phyloP scores from a whole-genome alignment of 2,113 vertebrate genomes.

The Himantopus leucocephalus region DNA sequence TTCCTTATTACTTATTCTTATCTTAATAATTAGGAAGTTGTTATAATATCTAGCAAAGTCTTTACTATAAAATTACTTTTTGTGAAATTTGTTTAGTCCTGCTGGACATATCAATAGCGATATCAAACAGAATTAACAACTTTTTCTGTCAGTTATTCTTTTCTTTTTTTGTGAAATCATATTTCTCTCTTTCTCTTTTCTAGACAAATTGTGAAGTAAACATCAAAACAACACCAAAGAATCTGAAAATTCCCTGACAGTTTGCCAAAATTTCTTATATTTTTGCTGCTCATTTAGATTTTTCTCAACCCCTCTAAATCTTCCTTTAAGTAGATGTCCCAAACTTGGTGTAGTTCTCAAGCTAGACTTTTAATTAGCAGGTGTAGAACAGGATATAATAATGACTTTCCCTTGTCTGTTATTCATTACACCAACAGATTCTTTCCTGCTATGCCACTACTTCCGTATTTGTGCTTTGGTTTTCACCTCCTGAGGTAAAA shows the following conservation, averaged over 20 bases:
- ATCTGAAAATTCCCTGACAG: not conserved
- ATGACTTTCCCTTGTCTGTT: not conserved
- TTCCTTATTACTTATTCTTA: not conserved
- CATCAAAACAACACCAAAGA: not conserved
- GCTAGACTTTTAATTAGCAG: not conserved
- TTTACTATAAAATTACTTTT: not conserved
- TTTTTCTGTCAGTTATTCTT: not conserved
- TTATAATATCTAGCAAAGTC: not conserved
- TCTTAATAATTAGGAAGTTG: not conserved
- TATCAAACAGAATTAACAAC: accelerated
- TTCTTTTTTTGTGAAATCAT: not conserved
- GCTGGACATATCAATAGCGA: too few species aligned
- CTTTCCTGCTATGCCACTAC: not conserved
- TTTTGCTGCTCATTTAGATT: not conserved
- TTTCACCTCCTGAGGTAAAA: not conserved
- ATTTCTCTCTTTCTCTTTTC: not conserved
- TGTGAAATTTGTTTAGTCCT: not conserved
- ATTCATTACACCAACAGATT: not conserved
- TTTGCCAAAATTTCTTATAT: not conserved
- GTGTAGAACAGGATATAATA: not conserved
- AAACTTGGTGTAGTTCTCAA: not conserved
- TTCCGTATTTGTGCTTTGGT: not conserved
- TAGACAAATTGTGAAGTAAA: not conserved
- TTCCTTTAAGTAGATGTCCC: not conserved
- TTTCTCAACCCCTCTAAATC: not conserved